Base-by-base conservation (phyloP, 2,797 vertebrate genomes). In the Poeciliopsis infans region DNA sequence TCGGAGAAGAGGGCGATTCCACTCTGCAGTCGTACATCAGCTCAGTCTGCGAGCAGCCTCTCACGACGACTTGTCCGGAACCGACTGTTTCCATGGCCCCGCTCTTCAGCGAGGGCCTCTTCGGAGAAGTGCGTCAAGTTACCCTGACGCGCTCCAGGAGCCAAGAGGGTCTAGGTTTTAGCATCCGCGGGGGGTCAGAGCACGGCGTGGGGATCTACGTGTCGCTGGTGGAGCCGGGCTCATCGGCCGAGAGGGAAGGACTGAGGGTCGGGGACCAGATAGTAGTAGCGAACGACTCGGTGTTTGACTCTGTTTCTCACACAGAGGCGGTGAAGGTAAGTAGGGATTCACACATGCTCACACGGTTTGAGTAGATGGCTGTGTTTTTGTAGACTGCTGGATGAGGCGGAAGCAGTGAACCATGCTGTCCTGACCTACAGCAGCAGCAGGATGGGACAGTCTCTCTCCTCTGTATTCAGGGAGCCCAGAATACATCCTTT, bases 151-250 rank as follows among this genome's bases (percentile, higher is more conserved):
- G 98, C 83, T 95, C 94, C 92, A 96, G 96, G 81, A 97, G 96
- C 86, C 96, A 97, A 71, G 97, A 99, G 75, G 97, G 98, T 7
- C 90, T 99, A 86, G 98, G 98, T 36, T 99, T 99, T 95, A 99
- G 98, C 93, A 98, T 99, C 89, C 96, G 98, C 4, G 98, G 98
- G 0, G 98, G 98, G 0, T 95, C 97, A 4, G 98, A 99, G 92
- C 98, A 99, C 87, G 97, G 97, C 2, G 97, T 98, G 80, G 98
- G 97, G 0, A 98, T 99, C 94, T 98, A 97, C 79, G 97, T 99
- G 85, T 98, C 97, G 11, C 94, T 98, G 2, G 97, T 99, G 93
- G 98, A 98, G 80, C 97, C 98, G 0, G 96, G 96, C 55, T 98
- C 98, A 0, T 94, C 97, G 81, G 98, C 98, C 0, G 97, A 98